phyloP scores from a whole-genome alignment of 2,113 vertebrate species.

The Mus musculus region GRCm39 chr6:29259001-29259500 shows the following conservation, averaged over 20 bases:
- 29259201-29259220: background rate
- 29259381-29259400: background rate
- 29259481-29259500: background rate
- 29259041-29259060: background rate
- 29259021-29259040: rapidly evolving
- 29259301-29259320: background rate
- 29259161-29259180: background rate
- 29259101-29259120: background rate
- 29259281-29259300: background rate
- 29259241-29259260: background rate
- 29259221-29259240: background rate
- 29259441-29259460: background rate
- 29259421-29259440: background rate
- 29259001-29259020: background rate
- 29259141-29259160: background rate
- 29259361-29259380: background rate
- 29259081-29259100: background rate
- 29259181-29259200: background rate
- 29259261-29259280: background rate
- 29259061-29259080: background rate
- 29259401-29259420: background rate
- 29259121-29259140: background rate
- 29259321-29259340: background rate
- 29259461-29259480: background rate
- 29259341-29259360: background rate